Conservation (phyloP, 2,888 invertebrate species). For the Itoplectis maculator region DNA sequence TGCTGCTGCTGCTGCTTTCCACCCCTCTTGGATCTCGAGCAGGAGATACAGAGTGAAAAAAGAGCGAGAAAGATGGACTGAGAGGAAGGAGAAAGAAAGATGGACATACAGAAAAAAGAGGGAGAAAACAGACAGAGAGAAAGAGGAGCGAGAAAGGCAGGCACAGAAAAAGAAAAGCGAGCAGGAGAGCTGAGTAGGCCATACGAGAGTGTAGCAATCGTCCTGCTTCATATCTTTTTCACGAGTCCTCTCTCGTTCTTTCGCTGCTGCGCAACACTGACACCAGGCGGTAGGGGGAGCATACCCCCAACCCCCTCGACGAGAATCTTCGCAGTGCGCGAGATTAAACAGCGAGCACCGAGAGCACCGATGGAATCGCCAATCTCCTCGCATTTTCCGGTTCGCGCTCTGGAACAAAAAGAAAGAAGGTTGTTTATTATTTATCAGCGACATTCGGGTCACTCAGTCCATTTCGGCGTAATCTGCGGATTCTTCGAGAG, state of each 20-base stretch:
- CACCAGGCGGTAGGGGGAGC: too few relatives aligned
- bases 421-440: slow-evolving; percentile 2
- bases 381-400: slow-evolving; percentile 1
- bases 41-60: neutral
- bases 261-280: neutral
- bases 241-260: slow-evolving; percentile 28
- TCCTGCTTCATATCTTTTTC: slow-evolving; percentile 63
- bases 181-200: slow-evolving; percentile 11
- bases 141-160: neutral
- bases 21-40: slow-evolving; percentile 9
- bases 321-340: slow-evolving; percentile 6
- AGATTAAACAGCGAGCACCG: slow-evolving; percentile 20
- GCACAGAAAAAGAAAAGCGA: neutral
- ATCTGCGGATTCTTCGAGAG: too few relatives aligned
- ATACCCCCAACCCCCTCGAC: too few relatives aligned
- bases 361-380: slow-evolving; percentile 24
- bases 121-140: neutral
- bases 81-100: neutral
- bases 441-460: neutral
- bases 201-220: slow-evolving; percentile 58
- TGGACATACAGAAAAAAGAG: neutral
- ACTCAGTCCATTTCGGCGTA: neutral
- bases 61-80: neutral
- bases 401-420: slow-evolving; percentile 2
- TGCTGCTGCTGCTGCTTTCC: neutral